These are phyloP conservation scores for Volucella inanis DNA, from an alignment of 2,888 invertebrate species.

Conservation along the genomic window DNA sequence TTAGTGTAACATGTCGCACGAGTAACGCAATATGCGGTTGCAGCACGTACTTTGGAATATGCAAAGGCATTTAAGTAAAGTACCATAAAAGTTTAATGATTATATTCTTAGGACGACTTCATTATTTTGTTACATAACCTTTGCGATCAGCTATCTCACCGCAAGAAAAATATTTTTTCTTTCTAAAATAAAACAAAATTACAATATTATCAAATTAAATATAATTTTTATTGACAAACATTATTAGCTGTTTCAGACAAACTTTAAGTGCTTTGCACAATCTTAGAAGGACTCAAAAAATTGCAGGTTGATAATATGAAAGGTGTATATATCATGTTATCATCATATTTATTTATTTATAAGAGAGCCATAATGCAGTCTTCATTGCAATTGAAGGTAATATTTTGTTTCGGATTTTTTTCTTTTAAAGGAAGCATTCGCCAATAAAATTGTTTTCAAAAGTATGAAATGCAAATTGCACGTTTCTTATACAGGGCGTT, in stretches of 20 bases:
- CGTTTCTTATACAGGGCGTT: neutral
- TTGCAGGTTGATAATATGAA: conserved; percentile 60
- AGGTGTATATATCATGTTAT: conserved; percentile 54
- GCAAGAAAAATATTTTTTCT: neutral
- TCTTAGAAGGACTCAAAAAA: conserved; percentile 62
- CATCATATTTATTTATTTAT: conserved; percentile 44
- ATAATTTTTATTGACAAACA: conserved; percentile 70
- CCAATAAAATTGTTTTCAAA: conserved; percentile 17
- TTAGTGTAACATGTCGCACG: no score
- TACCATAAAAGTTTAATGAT: no score
- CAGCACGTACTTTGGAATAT: no score
- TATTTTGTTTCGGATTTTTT: conserved; percentile 28
- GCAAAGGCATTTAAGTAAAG: no score
- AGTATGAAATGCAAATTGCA: conserved; percentile 9
- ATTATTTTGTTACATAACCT: no score
- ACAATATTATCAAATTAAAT: conserved; percentile 71
- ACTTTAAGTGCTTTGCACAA: conserved; percentile 63
- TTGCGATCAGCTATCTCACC: no score
- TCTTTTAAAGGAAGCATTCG: conserved; percentile 4
- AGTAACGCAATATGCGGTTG: no score
- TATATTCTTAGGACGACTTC: no score
- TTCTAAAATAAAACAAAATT: neutral
- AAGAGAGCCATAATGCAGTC: conserved; percentile 41
- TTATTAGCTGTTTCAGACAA: conserved; percentile 70
- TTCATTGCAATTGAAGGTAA: conserved; percentile 39